phyloP scores from a whole-genome alignment of 2,113 vertebrate genomes.

The Pachyramphus minor region DNA sequence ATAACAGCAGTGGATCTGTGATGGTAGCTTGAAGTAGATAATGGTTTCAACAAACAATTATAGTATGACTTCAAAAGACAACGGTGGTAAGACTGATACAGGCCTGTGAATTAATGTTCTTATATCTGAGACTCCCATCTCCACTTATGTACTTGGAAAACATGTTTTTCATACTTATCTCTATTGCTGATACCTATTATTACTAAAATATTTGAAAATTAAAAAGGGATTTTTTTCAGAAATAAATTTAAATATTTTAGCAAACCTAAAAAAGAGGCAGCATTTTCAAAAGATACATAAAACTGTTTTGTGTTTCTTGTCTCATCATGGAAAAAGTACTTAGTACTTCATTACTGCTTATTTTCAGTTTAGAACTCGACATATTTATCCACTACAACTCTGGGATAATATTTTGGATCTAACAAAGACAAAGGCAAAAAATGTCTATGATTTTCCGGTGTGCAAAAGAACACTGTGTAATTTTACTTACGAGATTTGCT shows the following conservation, averaged over 20 bases:
- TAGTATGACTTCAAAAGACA: background rate
- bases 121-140: background rate
- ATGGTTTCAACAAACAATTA: background rate
- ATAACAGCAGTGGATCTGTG: background rate
- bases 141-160: background rate
- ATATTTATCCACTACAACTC: background rate
- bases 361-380: background rate
- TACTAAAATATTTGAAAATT: background rate
- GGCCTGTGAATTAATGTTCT: background rate
- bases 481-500: background rate
- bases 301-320: background rate
- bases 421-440: background rate
- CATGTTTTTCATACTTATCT: background rate
- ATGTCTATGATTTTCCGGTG: background rate
- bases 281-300: background rate
- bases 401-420: background rate
- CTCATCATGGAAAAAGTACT: background rate
- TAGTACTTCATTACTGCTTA: background rate
- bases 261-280: background rate
- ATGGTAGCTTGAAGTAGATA: background rate
- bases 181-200: background rate
- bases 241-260: background rate
- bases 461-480: background rate
- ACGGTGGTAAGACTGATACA: background rate
- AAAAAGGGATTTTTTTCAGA: background rate